A percentile compares a stretch with the other conserved stretches of the same genome.
These are phyloP conservation scores for Luidia sarsii DNA, from an alignment of 53 echinoderm and acorn worm species.

Conservation along the genomic window DNA sequence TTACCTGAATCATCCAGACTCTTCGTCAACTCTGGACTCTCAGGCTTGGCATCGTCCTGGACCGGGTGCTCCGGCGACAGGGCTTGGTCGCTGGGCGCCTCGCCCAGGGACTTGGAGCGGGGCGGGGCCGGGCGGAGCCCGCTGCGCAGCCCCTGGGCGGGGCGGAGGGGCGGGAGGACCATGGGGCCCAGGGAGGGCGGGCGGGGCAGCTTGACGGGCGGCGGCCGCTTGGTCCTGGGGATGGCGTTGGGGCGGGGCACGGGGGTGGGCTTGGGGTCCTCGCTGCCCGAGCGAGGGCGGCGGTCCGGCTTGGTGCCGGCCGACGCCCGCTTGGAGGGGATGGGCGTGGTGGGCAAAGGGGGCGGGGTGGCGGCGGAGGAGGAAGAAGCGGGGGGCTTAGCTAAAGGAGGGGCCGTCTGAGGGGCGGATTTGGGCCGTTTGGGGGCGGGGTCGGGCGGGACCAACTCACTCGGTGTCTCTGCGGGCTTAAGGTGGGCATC, in stretches of 20 bases:
- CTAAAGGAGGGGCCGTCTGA: not conserved
- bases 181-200: slow-evolving; percentile 65
- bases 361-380: slow-evolving; percentile 7
- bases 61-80: slow-evolving; percentile 10
- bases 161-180: slow-evolving; percentile 61
- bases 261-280: slow-evolving; percentile 41
- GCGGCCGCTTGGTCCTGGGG: slow-evolving; percentile 34
- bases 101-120: slow-evolving; percentile 44
- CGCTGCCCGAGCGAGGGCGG: slow-evolving; percentile 12
- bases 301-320: slow-evolving; percentile 1
- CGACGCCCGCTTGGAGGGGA: slow-evolving; percentile 61
- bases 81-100: slow-evolving; percentile 27
- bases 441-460: not conserved
- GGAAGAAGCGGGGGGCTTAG: slow-evolving; percentile 17
- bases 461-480: slow-evolving; percentile 51
- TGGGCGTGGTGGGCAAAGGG: slow-evolving; percentile 49
- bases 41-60: not conserved
- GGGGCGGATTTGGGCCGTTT: slow-evolving; percentile 41
- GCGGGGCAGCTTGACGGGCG: slow-evolving; percentile 40
- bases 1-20: slow-evolving; percentile 37
- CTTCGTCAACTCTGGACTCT: slow-evolving; percentile 18
- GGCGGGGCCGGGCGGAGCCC: slow-evolving; percentile 26
- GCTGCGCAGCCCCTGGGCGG: slow-evolving; percentile 13
- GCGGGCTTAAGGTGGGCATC: slow-evolving; percentile 13
- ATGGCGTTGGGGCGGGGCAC: slow-evolving; percentile 34